Base-by-base conservation (phyloP, 2,888 invertebrate genomes). In the Ophion costatus region DNA sequence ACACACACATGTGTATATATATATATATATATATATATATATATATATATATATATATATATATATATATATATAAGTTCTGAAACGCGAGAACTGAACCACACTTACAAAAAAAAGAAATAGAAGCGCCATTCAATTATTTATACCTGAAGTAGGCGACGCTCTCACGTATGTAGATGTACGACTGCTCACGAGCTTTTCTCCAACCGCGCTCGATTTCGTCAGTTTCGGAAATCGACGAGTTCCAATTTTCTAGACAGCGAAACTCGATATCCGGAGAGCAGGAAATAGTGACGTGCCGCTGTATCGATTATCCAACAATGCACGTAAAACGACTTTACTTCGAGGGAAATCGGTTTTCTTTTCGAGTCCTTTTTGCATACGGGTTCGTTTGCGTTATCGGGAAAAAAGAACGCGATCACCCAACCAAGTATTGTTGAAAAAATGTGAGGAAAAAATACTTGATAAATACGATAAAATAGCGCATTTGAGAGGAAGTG, bases 241-340 rank as follows among this genome's bases (percentile, higher is more conserved):
- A 79, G 71, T 67, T 82, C 70, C 71, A 85, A 85, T 85, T 85
- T 85, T 76, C 79, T 66, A 73, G 42, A 61, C 56, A n/a, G 20
- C 71, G 76, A 85, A 85, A 85, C 82, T 80, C 76, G 79, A 82
- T 85, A 85, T 85, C 79, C 79, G 75, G 70, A 38, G 64, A 38
- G 22, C 57, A 69, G 42, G 56, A 71, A 73, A 79, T 59, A 57
- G 70, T 38, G 75, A 42, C 29, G 71, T 11, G n/a, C 33, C 20
- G 29, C 38, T 71, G 70, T 79, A 85, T 85, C 75, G 82, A 84
- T 84, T 82, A 78, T 78, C 74, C 64, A 70, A 75, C 45, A 76
- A 56, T 64, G n/a, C 5, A 22, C 20, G 22, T 45, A 51, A 24
- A 75, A 56, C 33, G n/a, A 22, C 14, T 29, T 22, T 4, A 74